phyloP scores from a whole-genome alignment of 1,140 invertebrate species.

The Bursaphelenchus mucronatus region DNA sequence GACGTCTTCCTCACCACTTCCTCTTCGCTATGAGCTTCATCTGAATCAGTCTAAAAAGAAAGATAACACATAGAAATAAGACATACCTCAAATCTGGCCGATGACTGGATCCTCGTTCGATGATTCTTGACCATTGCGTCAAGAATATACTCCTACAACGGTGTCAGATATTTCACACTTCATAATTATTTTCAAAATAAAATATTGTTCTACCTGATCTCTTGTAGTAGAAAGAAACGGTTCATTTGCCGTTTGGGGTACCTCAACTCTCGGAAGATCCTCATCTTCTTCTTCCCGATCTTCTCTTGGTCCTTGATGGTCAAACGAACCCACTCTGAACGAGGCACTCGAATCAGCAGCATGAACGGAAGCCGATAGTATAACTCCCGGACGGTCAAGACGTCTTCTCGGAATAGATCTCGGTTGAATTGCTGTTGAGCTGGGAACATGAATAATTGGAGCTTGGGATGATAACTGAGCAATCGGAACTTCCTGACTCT shows the following conservation, averaged over 20 bases:
- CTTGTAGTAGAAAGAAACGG: constrained; percentile 18
- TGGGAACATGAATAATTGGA: constrained; percentile 16
- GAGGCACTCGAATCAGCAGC: neutral
- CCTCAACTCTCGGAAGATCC: constrained; percentile 13
- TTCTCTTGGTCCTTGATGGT: neutral
- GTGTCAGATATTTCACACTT: neutral
- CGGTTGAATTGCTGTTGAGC: constrained; percentile 8
- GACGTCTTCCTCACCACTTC: too few relatives aligned
- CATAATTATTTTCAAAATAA: constrained; percentile 4
- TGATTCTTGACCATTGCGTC: constrained; percentile 16
- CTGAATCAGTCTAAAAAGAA: too few relatives aligned
- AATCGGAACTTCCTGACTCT: constrained; percentile 8
- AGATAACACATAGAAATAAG: too few relatives aligned
- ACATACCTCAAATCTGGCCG: too few relatives aligned
- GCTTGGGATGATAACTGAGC: constrained; percentile 4
- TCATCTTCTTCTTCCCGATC: neutral
- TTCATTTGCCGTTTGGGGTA: constrained; percentile 7
- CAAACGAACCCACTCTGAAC: neutral
- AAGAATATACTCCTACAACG: constrained; percentile 5
- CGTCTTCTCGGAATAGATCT: constrained; percentile 2
- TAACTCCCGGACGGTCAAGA: neutral
- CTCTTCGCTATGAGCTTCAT: too few relatives aligned
- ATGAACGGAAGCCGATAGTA: constrained; percentile 19
- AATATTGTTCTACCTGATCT: constrained; percentile 8
- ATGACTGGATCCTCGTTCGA: neutral